Evolutionary conservation across 2,888 invertebrate species (phyloP).

Genomic region (Chrysina gloriosa): DNA sequence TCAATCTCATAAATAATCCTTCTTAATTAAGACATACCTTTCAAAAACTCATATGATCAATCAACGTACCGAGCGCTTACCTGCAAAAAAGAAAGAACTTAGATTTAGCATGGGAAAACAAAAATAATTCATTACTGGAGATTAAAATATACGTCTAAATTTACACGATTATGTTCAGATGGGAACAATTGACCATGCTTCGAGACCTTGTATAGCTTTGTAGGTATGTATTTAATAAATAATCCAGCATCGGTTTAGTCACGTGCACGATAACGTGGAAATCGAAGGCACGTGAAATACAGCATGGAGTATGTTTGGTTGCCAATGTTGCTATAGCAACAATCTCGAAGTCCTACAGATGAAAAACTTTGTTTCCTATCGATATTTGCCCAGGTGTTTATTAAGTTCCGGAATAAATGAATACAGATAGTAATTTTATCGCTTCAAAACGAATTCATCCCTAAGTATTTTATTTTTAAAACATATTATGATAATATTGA

Average conservation of each 20-base stretch:
- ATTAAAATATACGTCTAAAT: conserved; percentile 20
- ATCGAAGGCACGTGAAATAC: conserved; percentile 38
- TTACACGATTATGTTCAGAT: conserved; percentile 1
- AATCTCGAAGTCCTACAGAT: conserved; percentile 2
- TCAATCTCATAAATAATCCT: not conserved
- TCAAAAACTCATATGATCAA: conserved; percentile 27
- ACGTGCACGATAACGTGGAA: conserved; percentile 40
- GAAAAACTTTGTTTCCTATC: not conserved
- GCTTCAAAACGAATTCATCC: not conserved
- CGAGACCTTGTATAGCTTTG: conserved; percentile 4
- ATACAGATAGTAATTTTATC: not conserved
- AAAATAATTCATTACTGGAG: conserved; percentile 8
- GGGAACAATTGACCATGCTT: conserved; percentile 26
- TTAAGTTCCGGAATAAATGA: conserved; percentile 16
- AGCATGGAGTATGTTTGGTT: conserved; percentile 41
- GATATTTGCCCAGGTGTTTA: not conserved
- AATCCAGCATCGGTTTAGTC: conserved; percentile 25
- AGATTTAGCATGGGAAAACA: not conserved
- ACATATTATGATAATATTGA: no score
- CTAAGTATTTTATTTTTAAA: not conserved
- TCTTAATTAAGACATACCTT: conserved; percentile 31
- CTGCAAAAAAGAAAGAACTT: conserved; percentile 22
- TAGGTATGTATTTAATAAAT: conserved; percentile 27
- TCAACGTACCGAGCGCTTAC: conserved; percentile 37
- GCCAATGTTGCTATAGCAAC: conserved; percentile 38